Conservation (phyloP, 1,140 invertebrate genomes). For the Philotrypesis tridentata region DNA sequence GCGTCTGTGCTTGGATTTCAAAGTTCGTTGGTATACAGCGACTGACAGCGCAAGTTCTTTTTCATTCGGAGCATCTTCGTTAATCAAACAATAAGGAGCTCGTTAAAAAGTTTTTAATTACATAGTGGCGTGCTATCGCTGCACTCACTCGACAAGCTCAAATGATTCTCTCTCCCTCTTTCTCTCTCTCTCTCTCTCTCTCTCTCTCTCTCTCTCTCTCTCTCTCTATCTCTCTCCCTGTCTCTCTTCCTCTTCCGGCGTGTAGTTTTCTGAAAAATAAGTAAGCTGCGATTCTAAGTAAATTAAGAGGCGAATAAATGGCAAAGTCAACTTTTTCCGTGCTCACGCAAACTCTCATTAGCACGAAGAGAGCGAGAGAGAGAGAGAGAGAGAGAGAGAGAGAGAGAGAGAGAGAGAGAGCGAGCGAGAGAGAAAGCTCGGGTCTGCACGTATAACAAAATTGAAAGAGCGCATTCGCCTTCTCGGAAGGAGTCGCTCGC, state of each 20-base stretch:
- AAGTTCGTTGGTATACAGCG: too few species aligned
- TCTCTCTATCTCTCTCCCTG: too few species aligned
- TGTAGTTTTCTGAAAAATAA: conserved; percentile 2
- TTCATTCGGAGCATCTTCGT: too few species aligned
- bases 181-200: too few species aligned
- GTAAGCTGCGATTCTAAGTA: conserved; percentile 20
- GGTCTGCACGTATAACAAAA: not conserved
- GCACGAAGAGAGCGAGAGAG: not conserved
- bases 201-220: too few species aligned
- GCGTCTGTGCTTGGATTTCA: not conserved
- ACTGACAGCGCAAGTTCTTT: too few species aligned
- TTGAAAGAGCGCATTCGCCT: not conserved
- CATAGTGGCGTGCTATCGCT: too few species aligned
- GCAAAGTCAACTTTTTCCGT: not conserved
- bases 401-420: not conserved
- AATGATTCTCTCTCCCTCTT: too few species aligned
- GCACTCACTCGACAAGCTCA: too few species aligned
- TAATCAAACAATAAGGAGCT: too few species aligned
- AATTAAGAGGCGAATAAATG: conserved; percentile 12
- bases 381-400: not conserved
- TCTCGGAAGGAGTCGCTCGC: conserved; percentile 4
- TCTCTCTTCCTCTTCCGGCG: not conserved
- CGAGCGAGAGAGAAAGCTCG: not conserved
- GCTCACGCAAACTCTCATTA: conserved; percentile 36
- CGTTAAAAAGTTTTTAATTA: too few species aligned